These are phyloP conservation scores for Brenthis daphne DNA, from an alignment of 2,888 invertebrate genomes.

Conservation along the genomic window DNA sequence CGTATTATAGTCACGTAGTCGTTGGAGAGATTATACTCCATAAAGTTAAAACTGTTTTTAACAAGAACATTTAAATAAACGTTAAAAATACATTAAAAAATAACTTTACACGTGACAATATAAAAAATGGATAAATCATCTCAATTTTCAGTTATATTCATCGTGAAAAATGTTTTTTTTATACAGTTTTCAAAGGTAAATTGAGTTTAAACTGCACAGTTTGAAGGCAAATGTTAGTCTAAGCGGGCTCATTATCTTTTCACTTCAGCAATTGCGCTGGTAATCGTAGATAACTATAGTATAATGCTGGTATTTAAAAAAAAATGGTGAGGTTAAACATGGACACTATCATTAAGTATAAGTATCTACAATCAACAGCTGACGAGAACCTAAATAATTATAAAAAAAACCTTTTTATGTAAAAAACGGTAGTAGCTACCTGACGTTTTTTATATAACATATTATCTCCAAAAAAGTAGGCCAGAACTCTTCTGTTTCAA, in stretches of 20 bases:
- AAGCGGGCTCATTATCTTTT: not conserved
- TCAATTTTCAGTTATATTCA: not conserved
- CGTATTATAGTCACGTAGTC: too few relatives aligned
- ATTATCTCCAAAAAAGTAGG: too few relatives aligned
- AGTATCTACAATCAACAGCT: not conserved
- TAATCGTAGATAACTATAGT: conserved; percentile 11
- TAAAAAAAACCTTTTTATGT: too few relatives aligned
- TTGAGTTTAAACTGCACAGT: conserved; percentile 1
- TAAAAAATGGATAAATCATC: too few relatives aligned
- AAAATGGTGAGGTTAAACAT: not conserved
- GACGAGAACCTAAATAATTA: not conserved
- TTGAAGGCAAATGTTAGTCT: not conserved
- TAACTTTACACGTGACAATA: too few relatives aligned
- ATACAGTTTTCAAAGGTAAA: not conserved
- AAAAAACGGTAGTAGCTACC: too few relatives aligned
- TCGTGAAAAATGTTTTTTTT: not conserved
- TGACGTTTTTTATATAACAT: too few relatives aligned
- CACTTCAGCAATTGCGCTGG: not conserved
- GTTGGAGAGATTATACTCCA: too few relatives aligned
- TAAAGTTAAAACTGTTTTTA: too few relatives aligned
- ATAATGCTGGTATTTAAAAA: conserved; percentile 6
- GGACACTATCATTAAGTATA: not conserved
- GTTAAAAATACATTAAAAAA: too few relatives aligned
- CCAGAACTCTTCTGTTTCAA: too few relatives aligned
- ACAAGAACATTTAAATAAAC: too few relatives aligned